Evolutionary conservation across 2,888 invertebrate genomes (phyloP), one percentile per base, ranked within the genome.

Genomic region (Hemicrepidius hirtus): DNA sequence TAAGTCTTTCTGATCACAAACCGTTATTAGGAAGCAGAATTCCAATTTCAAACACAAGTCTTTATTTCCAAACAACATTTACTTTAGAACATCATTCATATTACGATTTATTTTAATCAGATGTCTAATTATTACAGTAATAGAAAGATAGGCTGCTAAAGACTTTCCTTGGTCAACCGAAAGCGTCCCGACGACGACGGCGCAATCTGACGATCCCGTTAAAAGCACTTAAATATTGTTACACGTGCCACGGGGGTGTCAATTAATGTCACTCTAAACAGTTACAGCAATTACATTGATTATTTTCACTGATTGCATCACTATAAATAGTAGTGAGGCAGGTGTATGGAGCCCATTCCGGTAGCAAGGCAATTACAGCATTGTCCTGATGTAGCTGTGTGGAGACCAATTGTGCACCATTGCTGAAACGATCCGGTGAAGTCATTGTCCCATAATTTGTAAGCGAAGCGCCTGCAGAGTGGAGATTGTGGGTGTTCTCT

Each of bases 381-480:
- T 67, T 67, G 66, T 74, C 32, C 63, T 68, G 55, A 59, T 62
- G 53, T 60, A 59, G 66, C 21, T 59, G 41, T 71, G 62, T 67
- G 65, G 60, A 64, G 53, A 55, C 63, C 69, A 73, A 68, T 69
- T 73, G 57, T 68, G 59, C 68, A 57, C 64, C 73, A 73, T 68
- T 50, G 68, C 60, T 73, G 73, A 68, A 69, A 66, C 65, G 59
- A 65, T 60, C 41, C 59, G 32, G 32, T 57, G 28, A 64, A 68
- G 65, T 69, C 73, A 73, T 73, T 73, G 73, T 73, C 55, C 69
- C 68, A 65, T 73, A 73, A 73, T 73, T 73, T 73, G 73, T 73
- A 69, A 64, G 69, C 68, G 65, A 73, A 60, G 28, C 68, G 68
- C 66, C 68, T 66, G 63, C 68, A 40, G 68, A 72, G 72, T 72